Evolutionary conservation across 2,797 vertebrate species (phyloP), one percentile per base, ranked within the genome.

Genomic region (Crotalus adamanteus): DNA sequence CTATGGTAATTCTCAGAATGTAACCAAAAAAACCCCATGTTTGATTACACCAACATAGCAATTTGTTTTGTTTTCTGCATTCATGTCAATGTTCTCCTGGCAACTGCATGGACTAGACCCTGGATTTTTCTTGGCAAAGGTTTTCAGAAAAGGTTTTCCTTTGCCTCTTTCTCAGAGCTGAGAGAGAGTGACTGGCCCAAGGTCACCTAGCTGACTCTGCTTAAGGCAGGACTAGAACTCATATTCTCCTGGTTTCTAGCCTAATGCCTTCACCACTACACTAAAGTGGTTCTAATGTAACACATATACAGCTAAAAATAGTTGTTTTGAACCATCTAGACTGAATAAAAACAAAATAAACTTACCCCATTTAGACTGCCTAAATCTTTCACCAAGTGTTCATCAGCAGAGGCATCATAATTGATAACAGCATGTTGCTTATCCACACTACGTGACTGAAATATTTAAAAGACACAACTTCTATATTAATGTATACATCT

Each of bases 401-500:
- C 98, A 92, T 99, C 99, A 0, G 97, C 96, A 93, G 98, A 98
- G 25, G 98, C 94, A 94, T 99, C 99, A 14, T 99, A 99, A 98
- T 99, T 99, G 97, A 99, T 98, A 88, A 99, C 99, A n/a, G 99
- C 99, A 55, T 99, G 99, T 91, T 99, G 99, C 94, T 99, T 99
- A 96, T 99, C 99, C 96, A 99, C 99, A 26, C 99, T 99, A 93
- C 99, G 98, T 94, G 99, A 99, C 99, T 99, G 94, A 95, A 97
- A 96, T n/a, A 92, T 0, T 91, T 25, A 93, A 12, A 86, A 91
- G 3, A 94, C 47, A 53, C 1, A 6, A 56, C 73, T 42, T 91
- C 83, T 69, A 89, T 25, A 42, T 5, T 69, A 93, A 42, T 90
- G 8, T 61, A 65, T 55, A 63, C 60, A 4, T 60, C 28, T 85